Percentiles rank a stretch among this genome's conserved stretches.
Conservation (phyloP, 1,140 invertebrate genomes). For the Bicyclus anynana region DNA sequence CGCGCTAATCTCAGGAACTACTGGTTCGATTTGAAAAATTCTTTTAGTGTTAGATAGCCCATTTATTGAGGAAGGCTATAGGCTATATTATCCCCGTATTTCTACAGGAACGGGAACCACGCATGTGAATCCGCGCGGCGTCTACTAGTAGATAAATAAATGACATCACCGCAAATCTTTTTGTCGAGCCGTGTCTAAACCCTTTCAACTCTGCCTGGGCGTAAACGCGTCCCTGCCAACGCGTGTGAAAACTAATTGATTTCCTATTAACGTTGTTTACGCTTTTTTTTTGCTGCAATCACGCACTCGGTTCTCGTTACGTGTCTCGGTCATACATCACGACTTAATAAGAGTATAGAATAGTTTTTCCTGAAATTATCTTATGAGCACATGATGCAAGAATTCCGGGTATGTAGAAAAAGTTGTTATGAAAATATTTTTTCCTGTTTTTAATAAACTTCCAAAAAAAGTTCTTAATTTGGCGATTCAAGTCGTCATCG, state of each 20-base stretch:
- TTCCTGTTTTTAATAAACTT: too few species aligned
- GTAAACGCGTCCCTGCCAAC: constrained; percentile 32
- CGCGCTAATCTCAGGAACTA: too few species aligned
- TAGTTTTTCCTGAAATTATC: constrained; percentile 16
- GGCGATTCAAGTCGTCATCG: too few species aligned
- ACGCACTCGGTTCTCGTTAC: constrained; percentile 14
- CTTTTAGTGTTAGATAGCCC: too few species aligned
- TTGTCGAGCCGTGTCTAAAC: constrained; percentile 2
- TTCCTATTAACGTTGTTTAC: constrained; percentile 38
- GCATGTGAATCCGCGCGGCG: too few species aligned
- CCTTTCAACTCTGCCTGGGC: constrained; percentile 16
- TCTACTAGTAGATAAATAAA: too few species aligned
- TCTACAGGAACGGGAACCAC: too few species aligned
- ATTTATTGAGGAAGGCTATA: too few species aligned
- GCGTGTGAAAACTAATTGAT: constrained; percentile 24
- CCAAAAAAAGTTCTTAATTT: too few species aligned
- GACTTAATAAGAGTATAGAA: constrained; percentile 4
- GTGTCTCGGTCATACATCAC: constrained; percentile 6
- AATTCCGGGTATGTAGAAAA: neutral
- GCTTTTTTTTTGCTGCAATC: constrained; percentile 29
- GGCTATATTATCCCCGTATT: too few species aligned
- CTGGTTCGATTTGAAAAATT: too few species aligned
- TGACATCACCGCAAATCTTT: too few species aligned
- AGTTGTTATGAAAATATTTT: neutral
- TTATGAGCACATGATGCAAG: neutral